Conservation (phyloP, 30 jellyfish, hydroid and myxozoan species). For the Sanderia malayensis region DNA sequence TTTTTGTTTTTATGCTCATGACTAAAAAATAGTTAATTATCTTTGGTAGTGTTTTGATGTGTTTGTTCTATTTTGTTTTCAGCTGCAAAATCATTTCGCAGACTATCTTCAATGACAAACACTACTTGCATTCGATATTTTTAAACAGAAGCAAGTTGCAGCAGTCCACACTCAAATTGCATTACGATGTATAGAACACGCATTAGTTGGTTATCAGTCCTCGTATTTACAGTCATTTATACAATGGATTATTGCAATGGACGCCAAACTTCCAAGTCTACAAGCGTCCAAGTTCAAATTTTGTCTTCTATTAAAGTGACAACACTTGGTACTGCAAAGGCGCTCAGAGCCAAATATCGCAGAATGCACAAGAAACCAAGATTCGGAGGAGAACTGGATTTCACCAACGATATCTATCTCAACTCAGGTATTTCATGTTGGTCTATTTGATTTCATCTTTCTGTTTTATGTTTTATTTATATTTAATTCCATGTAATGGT, state of each 20-base stretch:
- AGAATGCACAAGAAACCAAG: conserved; percentile 13
- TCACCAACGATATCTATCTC: conserved; percentile 21
- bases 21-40: conserved; percentile 5
- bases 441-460: too few species aligned
- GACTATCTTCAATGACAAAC: neutral
- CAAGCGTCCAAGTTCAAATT: conserved; percentile 32
- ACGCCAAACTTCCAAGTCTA: conserved; percentile 10
- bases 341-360: conserved; percentile 31
- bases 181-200: too few species aligned
- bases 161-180: too few species aligned
- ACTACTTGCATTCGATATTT: too few species aligned
- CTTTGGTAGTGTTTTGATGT: conserved; percentile 33
- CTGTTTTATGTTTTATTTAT: too few species aligned
- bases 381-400: conserved; percentile 55
- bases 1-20: conserved; percentile 23
- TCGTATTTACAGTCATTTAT: conserved; percentile 1
- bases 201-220: too few species aligned
- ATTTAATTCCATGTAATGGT: too few species aligned
- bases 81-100: neutral
- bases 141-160: too few species aligned
- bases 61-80: neutral
- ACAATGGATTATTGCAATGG: conserved; percentile 1
- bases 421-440: too few species aligned
- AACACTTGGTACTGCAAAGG: conserved; percentile 8
- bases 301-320: conserved; percentile 24